phyloP scores from a whole-genome alignment of 2,797 vertebrate genomes.

The Silurus aristotelis region DNA sequence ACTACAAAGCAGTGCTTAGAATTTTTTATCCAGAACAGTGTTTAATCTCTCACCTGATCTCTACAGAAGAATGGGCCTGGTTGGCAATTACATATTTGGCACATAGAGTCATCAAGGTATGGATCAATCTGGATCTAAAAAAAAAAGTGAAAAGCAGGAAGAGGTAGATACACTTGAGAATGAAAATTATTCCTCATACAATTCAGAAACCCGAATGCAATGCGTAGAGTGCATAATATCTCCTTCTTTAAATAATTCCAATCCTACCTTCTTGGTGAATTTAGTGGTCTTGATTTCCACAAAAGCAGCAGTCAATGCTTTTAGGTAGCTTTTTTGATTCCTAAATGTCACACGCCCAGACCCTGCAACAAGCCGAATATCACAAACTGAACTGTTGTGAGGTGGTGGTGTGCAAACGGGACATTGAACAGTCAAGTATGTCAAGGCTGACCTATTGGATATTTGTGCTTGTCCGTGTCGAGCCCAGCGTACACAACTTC shows the following conservation, averaged over 20 bases:
- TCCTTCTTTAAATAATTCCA: neutral
- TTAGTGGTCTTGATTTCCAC: conserved; percentile 98
- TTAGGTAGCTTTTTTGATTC: conserved; percentile 95
- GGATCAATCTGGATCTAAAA: conserved; percentile 96
- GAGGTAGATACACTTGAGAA: neutral
- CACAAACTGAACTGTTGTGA: conserved; percentile 48
- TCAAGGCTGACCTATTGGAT: conserved; percentile 85
- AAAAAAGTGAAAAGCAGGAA: neutral
- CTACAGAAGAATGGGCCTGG: conserved; percentile 98
- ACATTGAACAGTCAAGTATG: neutral
- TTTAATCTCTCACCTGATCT: conserved; percentile 82
- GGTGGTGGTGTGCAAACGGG: neutral
- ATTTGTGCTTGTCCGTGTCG: conserved; percentile 99
- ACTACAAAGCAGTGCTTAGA: neutral
- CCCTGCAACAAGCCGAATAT: conserved; percentile 68
- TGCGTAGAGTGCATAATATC: neutral
- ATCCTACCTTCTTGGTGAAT: conserved; percentile 93
- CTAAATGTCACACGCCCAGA: conserved; percentile 99
- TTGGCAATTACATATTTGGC: conserved; percentile 91
- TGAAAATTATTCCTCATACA: no score
- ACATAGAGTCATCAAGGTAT: conserved; percentile 95
- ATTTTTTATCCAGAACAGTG: neutral
- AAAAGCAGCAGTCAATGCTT: conserved; percentile 92
- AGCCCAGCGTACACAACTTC: conserved; percentile 97
- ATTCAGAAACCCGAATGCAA: neutral